Evolutionary conservation across 2,888 invertebrate genomes (phyloP), one percentile per base, ranked within the genome.

Genomic region (Alloscopus bannaensis): DNA sequence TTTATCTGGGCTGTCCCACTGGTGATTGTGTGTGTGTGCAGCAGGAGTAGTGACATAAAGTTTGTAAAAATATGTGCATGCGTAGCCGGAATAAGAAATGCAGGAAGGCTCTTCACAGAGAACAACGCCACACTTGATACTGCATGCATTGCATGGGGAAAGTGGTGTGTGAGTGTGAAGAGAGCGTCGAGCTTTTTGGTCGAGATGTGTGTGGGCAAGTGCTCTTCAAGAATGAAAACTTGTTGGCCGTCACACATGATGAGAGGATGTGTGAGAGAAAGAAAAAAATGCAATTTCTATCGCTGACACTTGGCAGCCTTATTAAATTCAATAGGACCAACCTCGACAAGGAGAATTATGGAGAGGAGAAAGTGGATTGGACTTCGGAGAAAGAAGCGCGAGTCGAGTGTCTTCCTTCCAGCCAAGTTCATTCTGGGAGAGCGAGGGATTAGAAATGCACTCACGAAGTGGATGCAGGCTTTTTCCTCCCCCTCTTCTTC

Each of bases 271-370:
- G n/a, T n/a, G 50, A 24, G 52, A n/a, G n/a, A 36, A 36, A 68
- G 52, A 26, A 59, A 40, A 62, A 78, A n/a, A n/a, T n/a, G 65
- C 71, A 78, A 78, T 78, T 78, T 78, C 65, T 71, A 77, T 18
- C 50, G 52, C 65, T 78, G 78, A 71, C 78, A 78, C 71, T 78
- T 78, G 78, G 78, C 65, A 78, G 78, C 57, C 78, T 78, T 78
- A 78, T 78, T 78, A 71, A 78, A 78, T 78, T 78, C 78, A 78
- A 78, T 78, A 68, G 78, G 66, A 20, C 36, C n/a, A 29, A 59
- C 1, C 11, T 16, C 1, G 20, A 6, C 8, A 22, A 20, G 50
- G 20, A 50, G 11, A 18, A 11, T 3, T 50, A 20, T 1, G 22
- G 13, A 50, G 50, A 22, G 22, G 8, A 50, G 13, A 50, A 50